Conservation (phyloP, 2,797 vertebrate species). For the Apogon talboti region DNA sequence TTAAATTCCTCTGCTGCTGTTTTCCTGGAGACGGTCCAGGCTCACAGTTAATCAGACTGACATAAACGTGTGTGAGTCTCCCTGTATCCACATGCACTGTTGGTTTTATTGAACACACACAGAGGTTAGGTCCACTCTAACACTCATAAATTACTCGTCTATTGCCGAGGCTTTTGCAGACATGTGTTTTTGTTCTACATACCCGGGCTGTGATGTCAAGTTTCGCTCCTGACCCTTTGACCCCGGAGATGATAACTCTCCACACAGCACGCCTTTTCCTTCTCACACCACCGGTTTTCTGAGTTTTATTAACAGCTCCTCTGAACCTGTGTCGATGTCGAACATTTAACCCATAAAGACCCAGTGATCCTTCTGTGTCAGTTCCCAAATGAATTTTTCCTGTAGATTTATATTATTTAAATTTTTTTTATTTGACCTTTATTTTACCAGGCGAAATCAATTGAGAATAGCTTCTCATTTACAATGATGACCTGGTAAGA, state of each 20-base stretch:
- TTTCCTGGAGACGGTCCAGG: slow-evolving; percentile 34
- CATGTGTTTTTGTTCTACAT: slow-evolving; percentile 69
- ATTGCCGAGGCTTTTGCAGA: slow-evolving; percentile 46
- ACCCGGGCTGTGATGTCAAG: slow-evolving; percentile 74
- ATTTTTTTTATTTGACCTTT: no score
- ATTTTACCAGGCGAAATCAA: no score
- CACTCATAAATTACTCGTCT: slow-evolving; percentile 57
- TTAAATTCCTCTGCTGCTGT: slow-evolving; percentile 5
- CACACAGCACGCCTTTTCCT: slow-evolving; percentile 38
- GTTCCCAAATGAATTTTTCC: no score
- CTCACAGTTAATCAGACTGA: slow-evolving; percentile 40
- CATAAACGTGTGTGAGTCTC: slow-evolving; percentile 31
- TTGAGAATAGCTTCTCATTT: no score
- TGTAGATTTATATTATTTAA: no score
- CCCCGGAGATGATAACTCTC: slow-evolving; percentile 62
- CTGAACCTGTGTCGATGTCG: no score
- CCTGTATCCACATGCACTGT: slow-evolving; percentile 42
- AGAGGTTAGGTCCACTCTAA: slow-evolving; percentile 64
- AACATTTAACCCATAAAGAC: no score
- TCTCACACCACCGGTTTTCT: slow-evolving; percentile 18
- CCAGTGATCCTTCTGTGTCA: no score
- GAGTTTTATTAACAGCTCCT: slow-evolving; percentile 24
- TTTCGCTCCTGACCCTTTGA: slow-evolving; percentile 66
- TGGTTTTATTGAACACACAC: slow-evolving; percentile 49
- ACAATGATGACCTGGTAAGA: no score